These are phyloP conservation scores for cat (Felis catus) DNA, from an alignment of 2,113 vertebrate genomes.

Conservation along the genomic window DNA sequence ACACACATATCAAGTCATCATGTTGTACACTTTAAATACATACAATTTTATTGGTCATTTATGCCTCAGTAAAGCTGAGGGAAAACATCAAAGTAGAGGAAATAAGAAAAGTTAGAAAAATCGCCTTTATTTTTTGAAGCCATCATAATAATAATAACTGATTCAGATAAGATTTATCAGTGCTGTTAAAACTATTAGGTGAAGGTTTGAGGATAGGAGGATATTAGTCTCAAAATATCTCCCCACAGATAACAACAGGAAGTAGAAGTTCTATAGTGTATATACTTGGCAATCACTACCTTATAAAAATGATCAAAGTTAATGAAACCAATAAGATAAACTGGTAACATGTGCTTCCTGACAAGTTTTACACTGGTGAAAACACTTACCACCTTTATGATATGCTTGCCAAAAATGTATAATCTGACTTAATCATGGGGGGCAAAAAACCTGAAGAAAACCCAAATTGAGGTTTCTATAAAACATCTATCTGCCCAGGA, in stretches of 20 bases:
- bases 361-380: not conserved
- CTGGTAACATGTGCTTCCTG: not conserved
- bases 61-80: not conserved
- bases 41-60: not conserved
- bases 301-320: not conserved
- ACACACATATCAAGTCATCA: not conserved
- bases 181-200: not conserved
- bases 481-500: not conserved
- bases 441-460: not conserved
- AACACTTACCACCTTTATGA: not conserved
- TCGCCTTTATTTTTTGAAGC: not conserved
- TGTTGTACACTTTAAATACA: not conserved
- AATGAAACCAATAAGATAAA: not conserved
- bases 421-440: not conserved
- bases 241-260: not conserved
- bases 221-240: not conserved
- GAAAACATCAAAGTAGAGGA: not conserved
- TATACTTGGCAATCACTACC: not conserved
- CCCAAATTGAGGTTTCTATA: not conserved
- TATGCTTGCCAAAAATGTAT: not conserved
- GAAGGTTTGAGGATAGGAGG: not conserved
- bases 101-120: slow-evolving; percentile 1
- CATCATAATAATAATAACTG: not conserved
- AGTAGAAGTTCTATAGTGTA: not conserved
- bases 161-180: not conserved